Evolutionary conservation across 2,888 invertebrate genomes (phyloP), one percentile per base, ranked within the genome.

Genomic region (Thera obeliscata): DNA sequence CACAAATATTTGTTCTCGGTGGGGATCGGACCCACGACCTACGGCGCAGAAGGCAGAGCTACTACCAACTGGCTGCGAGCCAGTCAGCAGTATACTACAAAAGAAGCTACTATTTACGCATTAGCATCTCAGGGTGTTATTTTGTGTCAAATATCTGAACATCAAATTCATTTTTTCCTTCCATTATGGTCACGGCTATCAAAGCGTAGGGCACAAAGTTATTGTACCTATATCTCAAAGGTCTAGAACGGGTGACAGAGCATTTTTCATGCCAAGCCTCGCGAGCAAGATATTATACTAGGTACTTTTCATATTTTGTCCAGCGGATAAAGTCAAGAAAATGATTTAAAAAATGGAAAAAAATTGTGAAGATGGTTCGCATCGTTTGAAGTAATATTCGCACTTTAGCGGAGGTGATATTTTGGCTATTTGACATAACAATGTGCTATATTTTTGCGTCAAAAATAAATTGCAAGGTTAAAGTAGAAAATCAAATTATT

Each of bases 141-240:
- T 36, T 48, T 48, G 4, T 46, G 43, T 7, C 33, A 56, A 63
- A 56, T 57, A 57, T 43, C 43, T 12, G 35, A 22, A 7, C 56
- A 9, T 46, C 36, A 50, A 49, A 61, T 22, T 50, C 61, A 43
- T 65, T 56, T 56, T 56, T 56, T 12, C 48, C 12, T 59, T 38
- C 38, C 41, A 60, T 55, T 56, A 59, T 22, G 22, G 22, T 22
- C 22, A 1, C 33, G 43, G n/a, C 60, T 43, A 36, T 65, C 50
- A 43, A 56, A 65, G 54, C 56, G 48, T 55, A 61, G 56, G 65
- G 60, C 61, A 61, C 22, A 50, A 66, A 69, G 72, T 64, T 67
- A 70, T 64, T 55, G 67, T 65, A 58, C 56, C 68, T 68, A 73
- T 71, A 71, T 67, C 71, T 73, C 69, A 67, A 70, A 67, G 64